Base-by-base conservation (phyloP, 2,888 invertebrate genomes). In the Horisme vitalbata region DNA sequence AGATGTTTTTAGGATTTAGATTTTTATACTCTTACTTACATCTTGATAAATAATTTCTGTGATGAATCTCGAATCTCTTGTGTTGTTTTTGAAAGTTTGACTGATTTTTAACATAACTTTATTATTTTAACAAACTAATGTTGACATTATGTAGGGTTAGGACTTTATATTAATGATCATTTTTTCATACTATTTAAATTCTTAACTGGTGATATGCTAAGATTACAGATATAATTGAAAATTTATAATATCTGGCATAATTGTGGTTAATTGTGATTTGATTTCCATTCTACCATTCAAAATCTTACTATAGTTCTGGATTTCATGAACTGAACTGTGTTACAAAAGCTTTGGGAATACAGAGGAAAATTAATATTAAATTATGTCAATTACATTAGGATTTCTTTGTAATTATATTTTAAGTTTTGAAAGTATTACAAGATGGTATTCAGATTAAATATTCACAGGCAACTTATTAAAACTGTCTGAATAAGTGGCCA, bases 21-120 rank as follows among this genome's bases (percentile, higher is more conserved):
- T 24, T 37, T n/a, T 41, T 32, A 44, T 28, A 21, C 38, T 45
- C 18, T 32, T 37, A 23, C 23, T 26, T 45, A 20, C 38, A 12
- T 26, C 44, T 52, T 45, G 12, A 11, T 43, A 34, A 38, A 37
- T 23, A 49, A 55, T 37, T 55, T 31, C 50, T 59, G 53, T 57
- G 56, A 57, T 58, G 52, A 52, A 56, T 57, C 53, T 58, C 52
- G n/a, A 48, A 45, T 44, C 20, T 38, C 30, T 43, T 44, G 36
- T 38, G 8, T 31, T 39, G 21, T 47, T 23, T 44, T 39, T 33
- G 23, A 3, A 34, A 24, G 24, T 36, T 10, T 37, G 36, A 41
- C 41, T 41, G 32, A 32, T 21, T 36, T 31, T 32, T 20, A 43
- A 13, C 37, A 35, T 9, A 23, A 20, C 9, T 15, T 18, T 11